Evolutionary conservation across 2,888 invertebrate species (phyloP), one percentile per base, ranked within the genome.

Genomic region (Blastobasis lacticolella): DNA sequence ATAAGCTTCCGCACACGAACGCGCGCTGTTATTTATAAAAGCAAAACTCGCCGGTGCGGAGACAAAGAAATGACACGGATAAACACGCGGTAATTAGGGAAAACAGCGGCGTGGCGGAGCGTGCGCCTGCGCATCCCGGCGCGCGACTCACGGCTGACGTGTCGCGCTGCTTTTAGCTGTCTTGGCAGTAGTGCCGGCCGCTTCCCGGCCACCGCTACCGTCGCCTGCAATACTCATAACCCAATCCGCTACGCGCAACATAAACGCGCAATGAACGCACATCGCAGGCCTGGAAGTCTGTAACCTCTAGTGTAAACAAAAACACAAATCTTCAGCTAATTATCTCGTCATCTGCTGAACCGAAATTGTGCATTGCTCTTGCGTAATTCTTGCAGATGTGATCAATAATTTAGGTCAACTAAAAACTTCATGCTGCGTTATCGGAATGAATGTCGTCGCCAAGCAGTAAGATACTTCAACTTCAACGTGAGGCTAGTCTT

Each of bases 131-230:
- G 53, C 53, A 23, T 44, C 41, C 45, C 38, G 53, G 43, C 59
- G 66, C 60, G 57, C 54, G 59, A 55, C 59, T 55, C 56, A 57
- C 52, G 67, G 63, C 70, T 81, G 84, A 81, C 81, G 81, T 75
- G 78, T 68, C 75, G 54, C 55, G 69, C 80, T 78, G 64, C 66
- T 73, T 83, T 85, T 85, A 83, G 84, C 74, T 38, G 72, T 79
- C 73, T 81, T 86, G 79, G 78, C 80, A 77, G 40, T 49, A 49
- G 69, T 67, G 72, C 73, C 73, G 71, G 72, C 69, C 70, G 78
- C 74, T 77, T 78, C 78, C 75, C 75, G 66, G 80, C 74, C 73
- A 71, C 9, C 40, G 38, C 10, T 48, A 37, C 41, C 42, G 37
- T 42, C 9, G 42, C 48, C 40, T 6, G 40, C 23, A 10, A n/a